Evolutionary conservation across 2,888 invertebrate genomes (phyloP).

Genomic region (Athalia cordata): DNA sequence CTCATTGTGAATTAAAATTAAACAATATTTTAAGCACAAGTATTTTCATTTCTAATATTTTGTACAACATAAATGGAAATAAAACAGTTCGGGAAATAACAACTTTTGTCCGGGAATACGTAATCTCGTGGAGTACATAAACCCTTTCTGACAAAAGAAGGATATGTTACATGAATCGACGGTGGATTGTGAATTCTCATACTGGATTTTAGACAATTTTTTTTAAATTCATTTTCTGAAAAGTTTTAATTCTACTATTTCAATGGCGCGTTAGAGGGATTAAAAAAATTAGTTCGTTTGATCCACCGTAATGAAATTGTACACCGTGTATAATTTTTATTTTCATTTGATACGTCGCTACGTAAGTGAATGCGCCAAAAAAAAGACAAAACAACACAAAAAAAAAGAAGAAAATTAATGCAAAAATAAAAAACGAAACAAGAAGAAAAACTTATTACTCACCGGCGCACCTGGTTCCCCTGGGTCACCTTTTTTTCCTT

Average conservation of each 20-base stretch:
- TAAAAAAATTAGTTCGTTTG: too few species aligned
- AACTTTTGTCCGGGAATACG: constrained; percentile 3
- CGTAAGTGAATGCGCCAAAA: not conserved
- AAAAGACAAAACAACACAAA: not conserved
- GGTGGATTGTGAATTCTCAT: not conserved
- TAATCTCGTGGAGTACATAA: not conserved
- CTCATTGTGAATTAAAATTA: constrained; percentile 5
- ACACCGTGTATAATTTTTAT: too few species aligned
- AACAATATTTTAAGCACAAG: constrained; percentile 28
- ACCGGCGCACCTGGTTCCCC: constrained; percentile 89
- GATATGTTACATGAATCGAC: not conserved
- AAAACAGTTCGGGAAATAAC: not conserved
- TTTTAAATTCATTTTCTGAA: not conserved
- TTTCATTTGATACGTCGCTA: too few species aligned
- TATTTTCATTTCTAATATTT: constrained; percentile 10
- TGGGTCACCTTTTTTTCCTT: constrained; percentile 91
- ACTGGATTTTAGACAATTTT: not conserved
- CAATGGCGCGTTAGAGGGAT: too few species aligned
- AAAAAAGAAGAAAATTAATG: not conserved
- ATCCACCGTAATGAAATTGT: too few species aligned
- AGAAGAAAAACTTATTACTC: constrained; percentile 72
- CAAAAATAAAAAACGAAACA: constrained; percentile 1
- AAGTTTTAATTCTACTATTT: not conserved
- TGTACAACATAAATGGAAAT: not conserved
- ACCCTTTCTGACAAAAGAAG: too few species aligned